Evolutionary conservation across 2,888 invertebrate genomes (phyloP), one percentile per base, ranked within the genome.

Genomic region (Trichopria drosophilae): DNA sequence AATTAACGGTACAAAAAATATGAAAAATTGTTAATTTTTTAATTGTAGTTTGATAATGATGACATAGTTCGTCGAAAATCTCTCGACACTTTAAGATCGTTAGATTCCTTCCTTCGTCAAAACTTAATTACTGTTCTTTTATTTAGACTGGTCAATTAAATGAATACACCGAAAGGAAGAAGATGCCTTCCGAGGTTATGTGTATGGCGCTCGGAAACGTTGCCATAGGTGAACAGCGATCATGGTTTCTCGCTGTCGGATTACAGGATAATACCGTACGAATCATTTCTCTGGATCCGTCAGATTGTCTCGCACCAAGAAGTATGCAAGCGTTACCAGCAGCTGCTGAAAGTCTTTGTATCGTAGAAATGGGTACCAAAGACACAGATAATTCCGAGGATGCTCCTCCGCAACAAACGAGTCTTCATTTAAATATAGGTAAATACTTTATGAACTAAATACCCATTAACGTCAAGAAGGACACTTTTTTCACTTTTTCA

Each of bases 121-220:
- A n/a, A n/a, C n/a, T n/a, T n/a, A n/a, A n/a, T 48, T 12, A 29
- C 32, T 36, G 29, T 58, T 32, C 58, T 63, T 55, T 58, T 62
- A 81, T 80, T 34, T 75, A 96, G 95, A 93, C 94, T 61, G 98
- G 98, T 1, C 95, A 97, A 76, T 79, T 99, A 40, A 97, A 99
- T 77, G 99, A 99, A 75, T 99, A 97, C 74, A 96, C 95, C 6
- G 97, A 98, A 72, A 83, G 97, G 7, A 95, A 96, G 69, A 93
- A 96, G 71, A 88, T 99, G 86, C 90, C 93, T 5, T 88, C 92
- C 0, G 98, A 99, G 76, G 96, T 99, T 1, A 89, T 98, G 61
- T 99, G 98, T 72, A 98, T 99, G 98, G 96, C 95, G 0, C 78
- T 99, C 53, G 97, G 95, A 1, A 91, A 91, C 45, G 96, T 99